Conservation (phyloP, 1,140 invertebrate genomes). For the Drosophila willistoni region DNA sequence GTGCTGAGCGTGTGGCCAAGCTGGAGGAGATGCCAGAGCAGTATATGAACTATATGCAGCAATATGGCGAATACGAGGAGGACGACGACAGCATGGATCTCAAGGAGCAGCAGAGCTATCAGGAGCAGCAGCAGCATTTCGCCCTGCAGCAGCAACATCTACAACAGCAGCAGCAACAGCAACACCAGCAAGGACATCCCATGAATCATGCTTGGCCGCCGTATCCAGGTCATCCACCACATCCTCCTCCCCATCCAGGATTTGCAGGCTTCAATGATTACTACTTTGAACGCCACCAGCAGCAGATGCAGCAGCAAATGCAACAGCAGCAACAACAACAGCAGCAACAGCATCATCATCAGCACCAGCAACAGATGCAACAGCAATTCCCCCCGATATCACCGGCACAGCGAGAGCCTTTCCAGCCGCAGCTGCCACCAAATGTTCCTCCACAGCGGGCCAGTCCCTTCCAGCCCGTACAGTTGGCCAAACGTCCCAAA, state of each 20-base stretch:
- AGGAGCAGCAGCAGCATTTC: constrained; percentile 66
- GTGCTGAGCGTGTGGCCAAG: constrained; percentile 72
- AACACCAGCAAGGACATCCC: constrained; percentile 32
- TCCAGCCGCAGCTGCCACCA: constrained; percentile 67
- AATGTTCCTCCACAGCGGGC: constrained; percentile 54
- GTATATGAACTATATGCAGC: constrained; percentile 78
- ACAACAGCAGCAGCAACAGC: constrained; percentile 54
- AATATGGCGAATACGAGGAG: constrained; percentile 78
- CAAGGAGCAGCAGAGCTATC: constrained; percentile 70
- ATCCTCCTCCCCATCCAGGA: constrained; percentile 50
- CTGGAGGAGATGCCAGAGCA: constrained; percentile 79
- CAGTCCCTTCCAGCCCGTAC: constrained; percentile 68
- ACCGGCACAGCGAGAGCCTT: constrained; percentile 56
- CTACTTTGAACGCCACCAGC: constrained; percentile 68
- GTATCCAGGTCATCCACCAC: constrained; percentile 47
- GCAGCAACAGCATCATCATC: constrained; percentile 47
- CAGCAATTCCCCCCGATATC: constrained; percentile 42
- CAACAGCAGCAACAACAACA: constrained; percentile 59
- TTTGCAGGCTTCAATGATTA: constrained; percentile 67
- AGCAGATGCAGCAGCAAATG: constrained; percentile 60
- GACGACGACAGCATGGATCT: constrained; percentile 74
- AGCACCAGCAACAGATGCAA: constrained; percentile 14
- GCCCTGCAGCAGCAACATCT: constrained; percentile 63
- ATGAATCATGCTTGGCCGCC: constrained; percentile 62
- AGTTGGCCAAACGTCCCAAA: constrained; percentile 62